These are phyloP conservation scores for Clepsis dumicolana DNA, from an alignment of 2,888 invertebrate genomes.

Conservation along the genomic window DNA sequence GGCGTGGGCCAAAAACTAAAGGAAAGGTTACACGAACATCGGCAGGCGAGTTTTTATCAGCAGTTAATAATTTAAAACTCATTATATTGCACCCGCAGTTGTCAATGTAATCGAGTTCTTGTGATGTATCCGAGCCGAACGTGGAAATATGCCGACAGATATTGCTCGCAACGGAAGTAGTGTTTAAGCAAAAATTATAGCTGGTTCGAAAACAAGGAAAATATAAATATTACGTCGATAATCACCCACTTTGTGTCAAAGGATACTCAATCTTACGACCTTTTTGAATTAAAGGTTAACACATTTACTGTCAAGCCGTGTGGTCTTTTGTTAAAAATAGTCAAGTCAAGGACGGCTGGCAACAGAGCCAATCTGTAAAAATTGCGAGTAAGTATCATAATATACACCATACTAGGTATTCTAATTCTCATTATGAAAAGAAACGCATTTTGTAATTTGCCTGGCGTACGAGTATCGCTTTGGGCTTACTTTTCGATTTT, in stretches of 20 bases:
- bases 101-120: conserved; percentile 85
- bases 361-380: background rate
- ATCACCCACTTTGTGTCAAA: conserved; percentile 56
- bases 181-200: conserved; percentile 82
- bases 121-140: conserved; percentile 80
- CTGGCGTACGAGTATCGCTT: background rate
- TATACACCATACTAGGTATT: background rate
- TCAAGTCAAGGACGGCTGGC: conserved; percentile 9
- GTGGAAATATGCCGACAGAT: conserved; percentile 85
- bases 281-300: conserved; percentile 49
- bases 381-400: background rate
- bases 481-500: background rate
- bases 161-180: conserved; percentile 83
- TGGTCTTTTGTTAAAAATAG: conserved; percentile 35
- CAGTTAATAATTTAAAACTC: conserved; percentile 84
- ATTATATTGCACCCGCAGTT: conserved; percentile 80
- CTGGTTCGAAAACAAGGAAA: conserved; percentile 79
- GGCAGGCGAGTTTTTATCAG: conserved; percentile 79
- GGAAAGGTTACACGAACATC: conserved; percentile 76
- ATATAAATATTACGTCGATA: conserved; percentile 49
- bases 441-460: background rate
- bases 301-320: conserved; percentile 44
- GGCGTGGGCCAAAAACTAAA: conserved; percentile 70
- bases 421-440: background rate
- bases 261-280: conserved; percentile 61